Evolutionary conservation across 2,113 vertebrate species (phyloP), one percentile per base, ranked within the genome.

Genomic region (Apodemus speciosus): DNA sequence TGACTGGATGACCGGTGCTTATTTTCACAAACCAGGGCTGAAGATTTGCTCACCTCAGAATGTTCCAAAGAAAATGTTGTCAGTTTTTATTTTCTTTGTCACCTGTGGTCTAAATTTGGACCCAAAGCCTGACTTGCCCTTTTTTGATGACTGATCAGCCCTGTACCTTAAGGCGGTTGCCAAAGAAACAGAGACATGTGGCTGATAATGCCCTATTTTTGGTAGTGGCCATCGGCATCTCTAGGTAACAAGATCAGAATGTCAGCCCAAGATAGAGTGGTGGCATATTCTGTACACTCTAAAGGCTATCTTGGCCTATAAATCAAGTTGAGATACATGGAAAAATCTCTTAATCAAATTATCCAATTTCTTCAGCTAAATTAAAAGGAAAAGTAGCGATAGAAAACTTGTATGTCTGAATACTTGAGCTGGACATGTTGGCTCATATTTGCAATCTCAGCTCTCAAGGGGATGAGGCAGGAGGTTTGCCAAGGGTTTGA

Each of bases 161-260:
- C 79, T 91, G 72, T 16, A 66, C 25, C 69, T 76, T 77, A 56
- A 85, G 51, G 27, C 40, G 87, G 71, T 80, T 93, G 84, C 72
- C 58, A 92, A 72, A 90, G 60, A 84, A 49, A 92, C 73, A 89
- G 85, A 81, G n/a, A 51, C 9, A 30, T 68, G 18, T 40, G 18
- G 38, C 14, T 94, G 64, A 75, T 71, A 35, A 8, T 13, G 85
- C n/a, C 64, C 43, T 9, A 7, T 53, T 85, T 68, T 49, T 85
- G 77, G 91, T 30, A 49, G 81, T 46, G 81, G 58, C 58, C 16
- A 64, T 43, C 64, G 60, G 14, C 40, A 46, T 43, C 73, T 76
- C 73, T 76, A 92, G 69, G 69, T 87, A 71, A 92, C 69, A 92
- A 46, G 40, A 60, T 93, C 84, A 88, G 56, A 89, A 89, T 92